Evolutionary conservation across 2,797 vertebrate species (phyloP), one percentile per base, ranked within the genome.

Genomic region (Syngnathus rostellatus): DNA sequence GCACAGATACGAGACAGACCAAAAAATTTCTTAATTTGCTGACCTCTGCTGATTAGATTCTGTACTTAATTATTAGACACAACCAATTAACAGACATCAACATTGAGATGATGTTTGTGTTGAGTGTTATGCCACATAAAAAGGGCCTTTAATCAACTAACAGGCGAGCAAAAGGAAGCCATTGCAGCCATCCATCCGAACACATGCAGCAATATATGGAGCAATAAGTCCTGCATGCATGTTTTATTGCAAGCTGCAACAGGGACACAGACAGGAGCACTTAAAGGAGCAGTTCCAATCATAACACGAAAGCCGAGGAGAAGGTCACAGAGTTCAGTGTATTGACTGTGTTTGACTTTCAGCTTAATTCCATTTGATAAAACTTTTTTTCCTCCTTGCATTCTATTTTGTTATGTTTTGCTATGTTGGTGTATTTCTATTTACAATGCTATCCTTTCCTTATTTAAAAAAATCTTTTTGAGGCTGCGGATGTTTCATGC

Each of bases 271-370:
- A 76, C 72, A 67, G 66, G 75, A 70, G 73, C 74, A 82, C 79
- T 78, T 83, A 75, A 84, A 83, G 70, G 59, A 37, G 81, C 86
- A 87, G 83, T 75, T 72, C 55, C 78, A 78, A 86, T 83, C 76
- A 80, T 59, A 70, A 76, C 72, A 79, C 69, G 66, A 85, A 67
- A 80, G 62, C 69, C 45, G 4, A 64, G 55, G 65, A 64, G 39
- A 75, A 63, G 70, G 68, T 65, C 0, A 39, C 64, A 75, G 75
- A 68, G 78, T 80, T 84, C 77, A 79, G 5, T 68, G 3, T 64
- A 77, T 81, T 84, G 77, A 79, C 9, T 68, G 3, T 64, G 48
- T 68, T 39, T 25, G 57, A 50, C 63, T 68, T 64, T 46, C 14
- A 37, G 25, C 25, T 54, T 57, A 31, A 14, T 31, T 16, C 7